Evolutionary conservation across 92 coral and sea anemone genomes (phyloP).

Genomic region (Porites lobata): DNA sequence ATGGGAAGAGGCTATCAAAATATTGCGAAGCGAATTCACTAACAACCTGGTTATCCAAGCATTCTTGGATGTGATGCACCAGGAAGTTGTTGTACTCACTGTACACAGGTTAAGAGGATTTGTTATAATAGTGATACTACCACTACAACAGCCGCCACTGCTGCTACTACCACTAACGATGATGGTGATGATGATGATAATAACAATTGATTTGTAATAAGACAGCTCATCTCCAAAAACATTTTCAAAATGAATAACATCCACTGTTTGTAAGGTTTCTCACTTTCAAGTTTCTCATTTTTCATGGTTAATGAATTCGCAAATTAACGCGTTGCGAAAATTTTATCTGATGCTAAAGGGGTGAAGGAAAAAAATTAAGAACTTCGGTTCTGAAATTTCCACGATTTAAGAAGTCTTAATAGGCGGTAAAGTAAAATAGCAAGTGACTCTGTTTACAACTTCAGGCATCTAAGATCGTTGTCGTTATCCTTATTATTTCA

Average conservation of each 20-base stretch:
- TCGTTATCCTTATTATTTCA: slow-evolving; percentile 5
- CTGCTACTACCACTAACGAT: neutral
- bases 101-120: slow-evolving; percentile 19
- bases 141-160: neutral
- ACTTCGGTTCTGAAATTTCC: neutral
- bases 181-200: too few species aligned
- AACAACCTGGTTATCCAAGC: slow-evolving; percentile 24
- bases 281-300: too few species aligned
- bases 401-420: neutral
- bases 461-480: neutral
- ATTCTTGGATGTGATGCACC: slow-evolving; percentile 15
- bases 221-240: too few species aligned
- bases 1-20: slow-evolving; percentile 17
- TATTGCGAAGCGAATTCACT: slow-evolving; percentile 14
- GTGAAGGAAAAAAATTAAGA: neutral
- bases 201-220: too few species aligned
- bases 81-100: slow-evolving; percentile 16
- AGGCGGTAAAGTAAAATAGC: neutral
- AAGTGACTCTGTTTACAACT: neutral
- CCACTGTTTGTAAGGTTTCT: too few species aligned
- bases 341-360: neutral
- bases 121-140: neutral
- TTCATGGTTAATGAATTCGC: too few species aligned
- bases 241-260: too few species aligned
- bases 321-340: too few species aligned